Base-by-base conservation (phyloP, 2,797 vertebrate genomes). In the Chaetophractus vellerosus region DNA sequence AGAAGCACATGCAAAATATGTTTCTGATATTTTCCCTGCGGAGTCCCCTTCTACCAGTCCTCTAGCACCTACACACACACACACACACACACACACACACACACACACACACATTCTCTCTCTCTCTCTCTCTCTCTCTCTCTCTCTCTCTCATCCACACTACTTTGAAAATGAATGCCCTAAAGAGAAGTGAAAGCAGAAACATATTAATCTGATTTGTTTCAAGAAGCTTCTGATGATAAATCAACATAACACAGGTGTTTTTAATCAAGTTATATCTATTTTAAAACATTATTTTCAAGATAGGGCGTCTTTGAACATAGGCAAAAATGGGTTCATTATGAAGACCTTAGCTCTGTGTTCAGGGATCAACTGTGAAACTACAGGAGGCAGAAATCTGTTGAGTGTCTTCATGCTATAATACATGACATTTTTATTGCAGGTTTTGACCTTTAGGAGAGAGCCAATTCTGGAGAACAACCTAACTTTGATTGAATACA, bases 401-500 rank as follows among this genome's bases (percentile, higher is more conserved):
- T 98, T 97, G 90, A 97, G 95, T 97, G 93, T 97, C 97, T 97
- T 98, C 97, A 93, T 96, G 81, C 94, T 98, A 97, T 98, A 98
- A 98, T 98, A 98, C 98, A 98, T 98, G 98, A 98, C 98, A 95
- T 97, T 98, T 98, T 98, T 98, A 98, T 98, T 98, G 95, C 98
- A 98, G 98, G 98, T 98, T 99, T 98, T 79, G 97, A 98, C 98
- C 98, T 98, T 98, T 98, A 98, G 92, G 90, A 96, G 97, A 98
- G 97, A 98, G 96, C 98, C 98, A 98, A 90, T 98, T 98, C 96
- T 97, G 97, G 97, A 98, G 97, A 98, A 97, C 8, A 75, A 82
- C 96, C 98, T 97, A 96, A 94, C 98, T 97, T 98, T 98, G 98
- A 97, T 95, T 98, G 98, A 98, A 97, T 96, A 97, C 52, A 75